A percentile compares a stretch with the other conserved stretches of the same genome.
Evolutionary conservation across 2,797 vertebrate species (phyloP).

Genomic region (Erpetoichthys calabaricus): DNA sequence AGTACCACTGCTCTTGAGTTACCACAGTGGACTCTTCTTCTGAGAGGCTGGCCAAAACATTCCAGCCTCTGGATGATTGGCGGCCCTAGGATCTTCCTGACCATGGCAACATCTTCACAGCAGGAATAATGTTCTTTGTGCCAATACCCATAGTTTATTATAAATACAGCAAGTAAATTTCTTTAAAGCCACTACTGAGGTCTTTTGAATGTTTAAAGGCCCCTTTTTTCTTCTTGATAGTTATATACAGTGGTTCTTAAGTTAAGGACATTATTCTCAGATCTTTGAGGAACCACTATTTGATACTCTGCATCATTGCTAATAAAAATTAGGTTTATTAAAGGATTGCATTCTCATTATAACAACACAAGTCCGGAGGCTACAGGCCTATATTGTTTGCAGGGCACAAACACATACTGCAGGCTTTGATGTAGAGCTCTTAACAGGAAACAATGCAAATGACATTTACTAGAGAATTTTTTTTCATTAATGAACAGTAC

Average conservation of each 20-base stretch:
- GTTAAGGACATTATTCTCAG: not conserved
- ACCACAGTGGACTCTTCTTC: too few relatives aligned
- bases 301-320: not conserved
- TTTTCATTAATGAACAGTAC: constrained; percentile 69
- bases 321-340: constrained; percentile 29
- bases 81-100: too few relatives aligned
- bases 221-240: too few relatives aligned
- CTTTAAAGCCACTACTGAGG: constrained; percentile 4
- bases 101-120: too few relatives aligned
- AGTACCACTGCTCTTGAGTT: too few relatives aligned
- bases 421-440: constrained; percentile 62
- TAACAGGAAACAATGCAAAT: constrained; percentile 64
- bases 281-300: constrained; percentile 2
- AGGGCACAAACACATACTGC: constrained; percentile 29
- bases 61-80: too few relatives aligned
- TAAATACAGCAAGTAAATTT: too few relatives aligned
- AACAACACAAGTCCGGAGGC: constrained; percentile 32
- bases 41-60: too few relatives aligned
- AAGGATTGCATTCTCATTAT: constrained; percentile 39
- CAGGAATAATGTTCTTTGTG: too few relatives aligned
- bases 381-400: constrained; percentile 37
- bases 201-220: constrained; percentile 10
- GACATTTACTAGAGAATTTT: constrained; percentile 62
- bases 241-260: too few relatives aligned
- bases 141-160: too few relatives aligned